phyloP scores from a whole-genome alignment of 2,113 vertebrate genomes.

The Sinocyclocheilus anshuiensis region DNA sequence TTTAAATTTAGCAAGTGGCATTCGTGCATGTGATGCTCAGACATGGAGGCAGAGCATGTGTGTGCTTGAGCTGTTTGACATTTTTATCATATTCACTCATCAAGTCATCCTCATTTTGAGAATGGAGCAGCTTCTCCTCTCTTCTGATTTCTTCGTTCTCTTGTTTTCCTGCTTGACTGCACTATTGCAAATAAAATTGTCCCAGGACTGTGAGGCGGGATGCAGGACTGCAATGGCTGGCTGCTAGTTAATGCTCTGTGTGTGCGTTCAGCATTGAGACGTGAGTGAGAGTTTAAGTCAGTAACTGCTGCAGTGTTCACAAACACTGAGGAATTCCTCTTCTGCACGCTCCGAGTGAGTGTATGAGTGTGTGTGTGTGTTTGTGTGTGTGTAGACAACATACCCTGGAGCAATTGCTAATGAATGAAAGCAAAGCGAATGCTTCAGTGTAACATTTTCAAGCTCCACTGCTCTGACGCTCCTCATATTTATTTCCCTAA shows the following conservation, averaged over 20 bases:
- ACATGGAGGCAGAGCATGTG: background rate
- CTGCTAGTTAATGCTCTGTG: background rate
- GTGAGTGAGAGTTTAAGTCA: slow-evolving; percentile 42
- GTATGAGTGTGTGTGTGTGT: background rate
- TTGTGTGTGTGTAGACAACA: background rate
- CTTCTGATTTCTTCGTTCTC: background rate
- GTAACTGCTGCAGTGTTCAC: slow-evolving; percentile 37
- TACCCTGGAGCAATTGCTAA: background rate
- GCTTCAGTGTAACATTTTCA: background rate
- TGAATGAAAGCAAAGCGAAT: slow-evolving; percentile 7
- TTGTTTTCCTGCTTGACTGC: background rate
- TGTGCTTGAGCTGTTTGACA: background rate
- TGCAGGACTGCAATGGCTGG: background rate
- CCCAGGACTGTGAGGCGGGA: background rate
- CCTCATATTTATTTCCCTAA: slow-evolving; percentile 2
- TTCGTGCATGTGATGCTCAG: background rate
- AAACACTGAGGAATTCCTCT: slow-evolving; percentile 23
- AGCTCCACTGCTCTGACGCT: background rate
- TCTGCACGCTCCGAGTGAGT: background rate
- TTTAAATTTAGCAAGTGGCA: background rate
- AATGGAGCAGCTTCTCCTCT: background rate
- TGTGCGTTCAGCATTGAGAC: slow-evolving; percentile 24
- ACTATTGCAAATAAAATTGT: background rate
- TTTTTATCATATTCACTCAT: background rate
- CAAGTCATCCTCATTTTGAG: background rate